phyloP scores from a whole-genome alignment of 2,888 invertebrate species.

The Digitonthophagus gazella region DNA sequence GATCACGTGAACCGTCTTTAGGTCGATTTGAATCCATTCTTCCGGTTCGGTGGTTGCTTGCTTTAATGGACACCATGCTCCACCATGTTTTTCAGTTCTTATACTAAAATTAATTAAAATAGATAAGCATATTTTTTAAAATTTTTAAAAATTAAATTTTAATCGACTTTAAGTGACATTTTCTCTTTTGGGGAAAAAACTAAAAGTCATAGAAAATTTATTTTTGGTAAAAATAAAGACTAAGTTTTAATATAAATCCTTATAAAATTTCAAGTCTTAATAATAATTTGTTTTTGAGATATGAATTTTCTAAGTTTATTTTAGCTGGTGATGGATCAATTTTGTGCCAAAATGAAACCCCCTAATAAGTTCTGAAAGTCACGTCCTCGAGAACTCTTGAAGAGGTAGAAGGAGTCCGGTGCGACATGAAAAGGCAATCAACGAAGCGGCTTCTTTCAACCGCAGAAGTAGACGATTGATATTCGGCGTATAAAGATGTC shows the following conservation, averaged over 20 bases:
- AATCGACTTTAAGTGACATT: too few species aligned
- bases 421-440: constrained; percentile 1
- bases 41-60: constrained; percentile 74
- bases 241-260: too few species aligned
- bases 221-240: too few species aligned
- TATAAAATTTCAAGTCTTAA: too few species aligned
- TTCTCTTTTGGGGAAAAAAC: too few species aligned
- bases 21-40: constrained; percentile 79
- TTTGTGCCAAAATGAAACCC: neutral
- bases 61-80: constrained; percentile 92
- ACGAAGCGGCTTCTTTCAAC: constrained; percentile 1
- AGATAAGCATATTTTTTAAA: too few species aligned
- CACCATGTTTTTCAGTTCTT: constrained; percentile 78
- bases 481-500: constrained; percentile 12
- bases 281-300: too few species aligned
- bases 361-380: neutral
- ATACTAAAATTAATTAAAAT: constrained; percentile 59
- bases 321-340: too few species aligned
- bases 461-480: constrained; percentile 1
- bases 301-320: too few species aligned
- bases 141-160: too few species aligned
- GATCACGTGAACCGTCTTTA: constrained; percentile 76
- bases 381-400: neutral
- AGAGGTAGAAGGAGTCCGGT: neutral
- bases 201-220: too few species aligned